Evolutionary conservation across 2,888 invertebrate genomes (phyloP).

Genomic region (Limnephilus auricula): DNA sequence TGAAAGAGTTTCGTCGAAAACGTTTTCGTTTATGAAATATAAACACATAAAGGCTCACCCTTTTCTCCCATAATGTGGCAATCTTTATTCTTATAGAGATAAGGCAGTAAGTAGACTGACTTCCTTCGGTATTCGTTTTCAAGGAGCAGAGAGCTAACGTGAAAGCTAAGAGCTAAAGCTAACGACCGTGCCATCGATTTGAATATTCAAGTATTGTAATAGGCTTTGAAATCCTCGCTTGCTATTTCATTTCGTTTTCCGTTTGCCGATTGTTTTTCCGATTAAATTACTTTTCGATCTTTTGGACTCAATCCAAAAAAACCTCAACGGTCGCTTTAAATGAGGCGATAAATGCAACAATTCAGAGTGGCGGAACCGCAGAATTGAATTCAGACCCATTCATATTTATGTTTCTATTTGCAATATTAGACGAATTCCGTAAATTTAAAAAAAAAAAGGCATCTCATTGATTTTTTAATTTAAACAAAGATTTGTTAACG

Average conservation of each 20-base stretch:
- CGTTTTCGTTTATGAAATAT: neutral
- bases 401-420: neutral
- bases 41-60: neutral
- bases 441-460: neutral
- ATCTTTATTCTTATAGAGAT: conserved; percentile 11
- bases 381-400: neutral
- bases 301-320: neutral
- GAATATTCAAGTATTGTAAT: conserved; percentile 39
- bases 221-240: conserved; percentile 12
- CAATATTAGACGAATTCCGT: neutral
- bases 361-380: neutral
- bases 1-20: neutral
- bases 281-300: conserved; percentile 25
- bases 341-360: neutral
- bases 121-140: neutral
- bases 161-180: too few species aligned
- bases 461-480: neutral
- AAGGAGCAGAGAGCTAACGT: neutral
- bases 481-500: neutral
- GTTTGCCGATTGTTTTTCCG: conserved; percentile 36
- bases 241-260: conserved; percentile 38
- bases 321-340: neutral
- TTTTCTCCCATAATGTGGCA: neutral
- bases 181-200: conserved; percentile 13
- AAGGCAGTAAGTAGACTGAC: neutral